phyloP scores from a whole-genome alignment of 2,113 vertebrate genomes.

The Aythya baeri region DNA sequence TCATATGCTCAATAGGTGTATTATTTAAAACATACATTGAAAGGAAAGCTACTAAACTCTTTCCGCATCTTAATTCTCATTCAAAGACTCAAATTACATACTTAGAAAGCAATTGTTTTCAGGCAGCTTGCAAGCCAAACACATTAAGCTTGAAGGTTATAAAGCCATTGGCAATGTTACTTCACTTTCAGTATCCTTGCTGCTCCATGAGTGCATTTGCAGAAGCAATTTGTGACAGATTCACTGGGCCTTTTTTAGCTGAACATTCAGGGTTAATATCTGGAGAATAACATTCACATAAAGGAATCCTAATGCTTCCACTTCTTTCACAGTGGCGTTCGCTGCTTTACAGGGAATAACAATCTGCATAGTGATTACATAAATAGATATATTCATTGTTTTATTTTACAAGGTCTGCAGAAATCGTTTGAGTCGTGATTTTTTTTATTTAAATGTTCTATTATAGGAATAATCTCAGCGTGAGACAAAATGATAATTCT shows the following conservation, averaged over 20 bases:
- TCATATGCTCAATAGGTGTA: neutral
- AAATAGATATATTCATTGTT: neutral
- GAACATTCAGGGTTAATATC: neutral
- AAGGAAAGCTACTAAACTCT: neutral
- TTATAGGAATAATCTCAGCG: neutral
- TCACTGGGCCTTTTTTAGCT: neutral
- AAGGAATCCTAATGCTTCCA: neutral
- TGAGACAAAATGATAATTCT: constrained; percentile 38
- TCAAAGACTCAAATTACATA: neutral
- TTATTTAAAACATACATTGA: neutral
- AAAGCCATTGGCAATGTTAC: constrained; percentile 22
- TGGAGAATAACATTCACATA: neutral
- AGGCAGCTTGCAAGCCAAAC: constrained; percentile 18
- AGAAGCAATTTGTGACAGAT: neutral
- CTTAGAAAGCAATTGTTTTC: neutral
- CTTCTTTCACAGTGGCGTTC: neutral
- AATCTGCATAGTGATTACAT: constrained; percentile 14
- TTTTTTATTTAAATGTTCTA: neutral
- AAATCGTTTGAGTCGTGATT: neutral
- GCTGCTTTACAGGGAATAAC: neutral
- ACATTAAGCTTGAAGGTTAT: constrained; percentile 20
- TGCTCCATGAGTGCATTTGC: constrained; percentile 20
- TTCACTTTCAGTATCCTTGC: neutral
- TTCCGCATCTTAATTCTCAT: constrained; percentile 3
- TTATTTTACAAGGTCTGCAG: neutral